Base-by-base conservation (phyloP, 2,113 vertebrate genomes). In the Perccottus glenii region DNA sequence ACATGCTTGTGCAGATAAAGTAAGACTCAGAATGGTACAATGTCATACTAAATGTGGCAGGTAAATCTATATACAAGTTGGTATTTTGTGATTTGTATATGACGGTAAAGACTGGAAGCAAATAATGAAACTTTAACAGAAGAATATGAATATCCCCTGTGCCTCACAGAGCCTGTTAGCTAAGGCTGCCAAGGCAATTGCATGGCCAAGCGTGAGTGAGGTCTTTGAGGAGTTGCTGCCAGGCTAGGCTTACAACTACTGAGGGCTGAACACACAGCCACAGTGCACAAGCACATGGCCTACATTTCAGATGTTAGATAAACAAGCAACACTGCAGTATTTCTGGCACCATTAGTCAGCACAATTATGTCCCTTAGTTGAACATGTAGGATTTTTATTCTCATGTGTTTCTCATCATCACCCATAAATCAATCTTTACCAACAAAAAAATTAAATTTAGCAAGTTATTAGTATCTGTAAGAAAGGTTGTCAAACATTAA, bases 171-270 rank as follows among this genome's bases (percentile, higher is more conserved):
- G 56, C 57, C 42, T 27, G 5, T 53, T 67, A 64, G 70, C 67
- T 46, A 1, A 11, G 62, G 58, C 83, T 77, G 78, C 67, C 75
- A 62, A 59, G 57, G 73, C 57, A 50, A 81, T 50, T 61, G 67
- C 61, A 45, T 19, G 44, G 73, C 70, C 55, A 70, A 75, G 70
- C 6, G 27, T 44, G 64, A 75, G 71, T 4, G 56, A 74, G 78
- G 81, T 51, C 27, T 16, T 61, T 71, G 71, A 82, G 55, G 79
- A 75, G 71, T 33, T 33, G 53, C 66, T 57, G 69, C 74, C 74
- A 78, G 57, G 69, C 68, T 11, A 48, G 56, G 76, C 60, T 73
- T 60, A 78, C 70, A 66, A 66, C 70, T 61, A 67, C 67, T 49
- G 65, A 71, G 75, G 63, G 60, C 61, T 49, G 63, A 67, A 51